Evolutionary conservation across 2,113 vertebrate genomes (phyloP).

Genomic region (Etheostoma cragini): DNA sequence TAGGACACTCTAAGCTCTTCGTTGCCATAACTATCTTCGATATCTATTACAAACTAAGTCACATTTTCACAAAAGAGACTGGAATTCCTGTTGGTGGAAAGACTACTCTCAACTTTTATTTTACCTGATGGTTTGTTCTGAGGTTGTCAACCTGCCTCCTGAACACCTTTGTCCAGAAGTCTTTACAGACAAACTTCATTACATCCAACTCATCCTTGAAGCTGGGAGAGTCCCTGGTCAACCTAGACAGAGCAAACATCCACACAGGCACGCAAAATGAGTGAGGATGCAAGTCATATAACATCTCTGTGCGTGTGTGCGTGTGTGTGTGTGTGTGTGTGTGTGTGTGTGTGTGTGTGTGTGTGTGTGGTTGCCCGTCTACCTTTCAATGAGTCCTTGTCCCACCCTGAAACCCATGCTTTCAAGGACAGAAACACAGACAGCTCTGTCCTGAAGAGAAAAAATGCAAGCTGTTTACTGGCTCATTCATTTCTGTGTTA

Average conservation of each 20-base stretch:
- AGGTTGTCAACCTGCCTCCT: slow-evolving; percentile 90
- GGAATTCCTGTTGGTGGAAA: background rate
- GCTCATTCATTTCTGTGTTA: background rate
- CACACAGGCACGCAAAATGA: background rate
- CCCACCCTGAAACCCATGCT: slow-evolving; percentile 90
- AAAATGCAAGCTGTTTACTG: background rate
- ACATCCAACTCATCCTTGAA: slow-evolving; percentile 90
- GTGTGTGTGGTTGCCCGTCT: background rate
- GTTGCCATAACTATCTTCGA: background rate
- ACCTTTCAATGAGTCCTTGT: slow-evolving; percentile 91
- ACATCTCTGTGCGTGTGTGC: background rate
- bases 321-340: background rate
- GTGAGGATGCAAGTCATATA: background rate
- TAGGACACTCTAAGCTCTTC: background rate
- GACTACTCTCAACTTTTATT: background rate
- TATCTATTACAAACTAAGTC: background rate
- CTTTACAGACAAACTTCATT: slow-evolving; percentile 91
- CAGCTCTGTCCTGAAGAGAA: slow-evolving; percentile 81
- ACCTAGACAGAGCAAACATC: slow-evolving; percentile 67
- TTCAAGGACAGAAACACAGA: slow-evolving; percentile 84
- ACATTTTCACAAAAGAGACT: background rate
- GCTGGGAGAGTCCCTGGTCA: slow-evolving; percentile 86
- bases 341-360: background rate
- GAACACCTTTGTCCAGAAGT: slow-evolving; percentile 89
- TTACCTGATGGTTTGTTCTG: slow-evolving; percentile 91